phyloP scores from a whole-genome alignment of 2,797 vertebrate species.

The Lithobates pipiens region DNA sequence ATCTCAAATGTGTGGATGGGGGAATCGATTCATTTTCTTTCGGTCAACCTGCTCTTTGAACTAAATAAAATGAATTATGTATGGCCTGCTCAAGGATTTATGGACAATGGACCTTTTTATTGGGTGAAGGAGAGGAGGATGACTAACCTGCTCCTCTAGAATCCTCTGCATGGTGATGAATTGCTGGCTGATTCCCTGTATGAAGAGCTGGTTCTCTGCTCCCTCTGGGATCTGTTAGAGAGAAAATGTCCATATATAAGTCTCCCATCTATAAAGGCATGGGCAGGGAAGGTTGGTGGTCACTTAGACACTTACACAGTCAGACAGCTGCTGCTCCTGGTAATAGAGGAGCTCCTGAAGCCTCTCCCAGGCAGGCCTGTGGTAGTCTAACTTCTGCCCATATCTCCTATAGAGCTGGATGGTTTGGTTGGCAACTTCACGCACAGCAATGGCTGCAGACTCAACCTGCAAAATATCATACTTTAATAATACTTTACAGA shows the following conservation, averaged over 20 bases:
- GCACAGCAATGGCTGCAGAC: not conserved
- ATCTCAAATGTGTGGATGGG: no score
- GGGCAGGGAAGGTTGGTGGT: no score
- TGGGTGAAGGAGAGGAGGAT: not conserved
- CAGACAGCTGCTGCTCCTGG: not conserved
- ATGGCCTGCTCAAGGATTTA: no score
- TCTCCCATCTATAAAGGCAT: not conserved
- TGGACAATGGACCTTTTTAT: no score
- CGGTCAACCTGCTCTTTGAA: no score
- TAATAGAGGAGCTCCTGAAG: not conserved
- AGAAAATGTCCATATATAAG: not conserved
- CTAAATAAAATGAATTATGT: no score
- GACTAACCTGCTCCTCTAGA: not conserved
- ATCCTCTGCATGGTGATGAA: constrained; percentile 8
- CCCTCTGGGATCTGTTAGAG: not conserved
- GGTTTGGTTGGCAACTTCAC: not conserved
- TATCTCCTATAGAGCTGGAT: not conserved
- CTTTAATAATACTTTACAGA: not conserved
- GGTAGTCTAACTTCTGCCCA: not conserved
- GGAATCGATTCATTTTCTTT: no score
- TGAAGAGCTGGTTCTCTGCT: not conserved
- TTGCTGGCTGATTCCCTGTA: not conserved
- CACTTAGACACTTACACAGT: constrained; percentile 7
- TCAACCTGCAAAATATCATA: not conserved
- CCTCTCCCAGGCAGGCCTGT: not conserved